A percentile compares a stretch with the other conserved stretches of the same genome.
These are phyloP conservation scores for Procambarus virginalis DNA, from an alignment of 1,140 invertebrate species.

Conservation along the genomic window DNA sequence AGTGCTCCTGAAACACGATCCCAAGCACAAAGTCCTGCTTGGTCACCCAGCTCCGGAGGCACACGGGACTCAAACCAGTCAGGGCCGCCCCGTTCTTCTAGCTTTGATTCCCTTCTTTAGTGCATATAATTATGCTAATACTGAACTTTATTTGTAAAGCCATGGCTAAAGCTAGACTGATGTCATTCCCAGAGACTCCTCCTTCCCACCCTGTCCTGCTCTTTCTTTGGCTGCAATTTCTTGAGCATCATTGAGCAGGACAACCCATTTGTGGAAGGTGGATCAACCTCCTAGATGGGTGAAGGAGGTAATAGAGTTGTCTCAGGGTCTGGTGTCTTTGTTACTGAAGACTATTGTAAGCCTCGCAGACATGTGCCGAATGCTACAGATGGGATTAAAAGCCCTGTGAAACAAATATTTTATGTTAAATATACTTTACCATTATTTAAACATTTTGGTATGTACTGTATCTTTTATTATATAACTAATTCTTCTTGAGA, in stretches of 20 bases:
- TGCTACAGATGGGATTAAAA: not conserved
- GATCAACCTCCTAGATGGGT: not conserved
- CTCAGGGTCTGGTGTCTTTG: conserved; percentile 13
- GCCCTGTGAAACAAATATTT: conserved; percentile 1
- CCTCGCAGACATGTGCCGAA: conserved; percentile 51
- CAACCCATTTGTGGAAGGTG: conserved; percentile 3
- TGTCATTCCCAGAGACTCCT: not conserved
- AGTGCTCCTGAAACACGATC: conserved; percentile 16
- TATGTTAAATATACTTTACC: not conserved
- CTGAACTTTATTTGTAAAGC: not conserved
- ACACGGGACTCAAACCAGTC: conserved; percentile 18
- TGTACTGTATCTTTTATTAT: not conserved
- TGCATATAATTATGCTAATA: conserved; percentile 3
- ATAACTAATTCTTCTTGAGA: not conserved
- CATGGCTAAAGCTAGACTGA: not conserved
- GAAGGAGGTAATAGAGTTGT: conserved; percentile 8
- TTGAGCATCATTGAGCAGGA: not conserved
- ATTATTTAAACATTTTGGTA: not conserved
- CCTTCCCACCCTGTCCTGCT: not conserved
- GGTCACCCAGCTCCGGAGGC: conserved; percentile 12
- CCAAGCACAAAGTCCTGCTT: conserved; percentile 29
- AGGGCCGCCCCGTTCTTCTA: conserved; percentile 33
- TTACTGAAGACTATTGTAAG: conserved; percentile 38
- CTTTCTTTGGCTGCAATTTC: not conserved
- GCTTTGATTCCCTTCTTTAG: conserved; percentile 56